Evolutionary conservation across 2,888 invertebrate species (phyloP), one percentile per base, ranked within the genome.

Genomic region (Pandemis cinnamomeana): DNA sequence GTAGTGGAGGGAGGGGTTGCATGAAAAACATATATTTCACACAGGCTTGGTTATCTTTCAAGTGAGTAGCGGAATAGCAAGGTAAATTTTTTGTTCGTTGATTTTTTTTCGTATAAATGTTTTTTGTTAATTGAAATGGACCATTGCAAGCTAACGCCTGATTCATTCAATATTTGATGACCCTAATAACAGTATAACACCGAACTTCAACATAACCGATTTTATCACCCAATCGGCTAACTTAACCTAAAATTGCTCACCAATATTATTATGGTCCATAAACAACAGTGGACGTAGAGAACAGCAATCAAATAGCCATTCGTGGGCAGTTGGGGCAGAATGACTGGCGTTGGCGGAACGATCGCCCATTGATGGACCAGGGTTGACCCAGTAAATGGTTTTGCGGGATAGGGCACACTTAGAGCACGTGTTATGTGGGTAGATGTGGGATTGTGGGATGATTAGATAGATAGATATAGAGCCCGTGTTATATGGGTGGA

Each of bases 311-410:
- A 77, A 72, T 75, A 72, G 42, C 74, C 58, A 70, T 75, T 48
- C 76, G 75, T 64, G 78, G 76, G 80, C 80, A 78, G 75, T 75
- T 78, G 78, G 68, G 53, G 72, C 71, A 78, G 79, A 83, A 80
- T 80, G 80, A 83, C 80, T 81, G 81, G 78, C 64, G 76, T 74
- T 60, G 76, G 74, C 77, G 77, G 75, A 81, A 81, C 76, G 80
- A 76, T 77, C 79, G 78, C 77, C 75, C 79, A 79, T 80, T 78
- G 79, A 77, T 73, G 75, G 75, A 41, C 44, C 51, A 67, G 62
- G 48, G 48, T 46, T 46, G 46, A 63, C 46, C 62, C 55, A 58
- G 41, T 58, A 64, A 64, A 72, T 69, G 63, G 58, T 68, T 3
- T 27, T 42, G 15, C 6, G 10, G 68, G 68, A 2, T 58, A 63